Conservation (phyloP, 1,140 invertebrate genomes). For the Antheraea mylitta region DNA sequence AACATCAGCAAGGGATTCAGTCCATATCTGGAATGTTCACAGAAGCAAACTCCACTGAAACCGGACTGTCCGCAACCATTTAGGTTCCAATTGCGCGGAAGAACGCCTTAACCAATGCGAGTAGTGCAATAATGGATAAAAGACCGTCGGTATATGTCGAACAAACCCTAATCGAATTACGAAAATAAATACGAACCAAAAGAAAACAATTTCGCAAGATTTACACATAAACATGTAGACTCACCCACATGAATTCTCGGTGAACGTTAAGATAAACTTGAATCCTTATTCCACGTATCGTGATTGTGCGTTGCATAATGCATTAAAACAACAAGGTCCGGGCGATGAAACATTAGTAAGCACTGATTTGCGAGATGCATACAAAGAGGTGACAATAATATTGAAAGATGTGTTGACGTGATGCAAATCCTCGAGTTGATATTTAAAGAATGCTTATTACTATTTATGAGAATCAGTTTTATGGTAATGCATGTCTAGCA, state of each 20-base stretch:
- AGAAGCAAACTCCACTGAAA: too few species aligned
- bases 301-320: constrained; percentile 51
- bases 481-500: too few species aligned
- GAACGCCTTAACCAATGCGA: too few species aligned
- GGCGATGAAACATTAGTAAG: constrained; percentile 60
- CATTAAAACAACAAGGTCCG: constrained; percentile 44
- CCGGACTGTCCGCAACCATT: too few species aligned
- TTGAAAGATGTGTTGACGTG: background rate
- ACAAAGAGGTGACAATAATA: constrained; percentile 24
- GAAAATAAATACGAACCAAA: background rate
- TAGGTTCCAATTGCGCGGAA: too few species aligned
- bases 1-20: too few species aligned
- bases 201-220: background rate
- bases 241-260: constrained; percentile 16
- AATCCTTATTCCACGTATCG: constrained; percentile 44
- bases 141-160: too few species aligned
- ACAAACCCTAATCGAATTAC: too few species aligned
- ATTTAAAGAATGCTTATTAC: too few species aligned
- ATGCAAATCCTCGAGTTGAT: background rate
- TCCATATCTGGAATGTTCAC: too few species aligned
- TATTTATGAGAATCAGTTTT: too few species aligned
- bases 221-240: constrained; percentile 14
- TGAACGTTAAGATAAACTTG: constrained; percentile 3
- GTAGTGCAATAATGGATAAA: too few species aligned
- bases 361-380: constrained; percentile 46